Conservation (phyloP, 2,797 vertebrate species). For the Leptodactylus fallax region DNA sequence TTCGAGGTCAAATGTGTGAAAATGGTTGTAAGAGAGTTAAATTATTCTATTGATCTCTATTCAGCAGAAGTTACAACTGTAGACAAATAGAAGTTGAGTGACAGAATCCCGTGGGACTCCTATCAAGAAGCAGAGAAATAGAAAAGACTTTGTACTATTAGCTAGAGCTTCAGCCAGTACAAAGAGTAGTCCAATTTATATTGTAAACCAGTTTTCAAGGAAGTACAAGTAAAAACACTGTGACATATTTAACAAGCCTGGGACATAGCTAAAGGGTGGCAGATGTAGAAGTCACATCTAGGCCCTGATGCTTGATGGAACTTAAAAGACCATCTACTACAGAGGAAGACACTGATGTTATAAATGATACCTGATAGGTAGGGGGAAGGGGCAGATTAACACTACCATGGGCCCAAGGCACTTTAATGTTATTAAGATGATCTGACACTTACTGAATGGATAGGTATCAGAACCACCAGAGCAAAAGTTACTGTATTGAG, state of each 20-base stretch:
- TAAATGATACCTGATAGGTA: background rate
- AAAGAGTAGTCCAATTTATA: background rate
- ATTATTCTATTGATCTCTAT: background rate
- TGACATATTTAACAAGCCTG: background rate
- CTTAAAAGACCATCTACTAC: background rate
- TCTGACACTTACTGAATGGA: too few species aligned
- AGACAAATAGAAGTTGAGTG: background rate
- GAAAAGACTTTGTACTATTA: background rate
- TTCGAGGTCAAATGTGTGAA: background rate
- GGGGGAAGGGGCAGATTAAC: rapidly evolving
- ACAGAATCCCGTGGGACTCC: background rate
- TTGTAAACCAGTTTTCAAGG: background rate
- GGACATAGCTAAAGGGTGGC: background rate
- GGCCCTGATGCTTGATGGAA: background rate
- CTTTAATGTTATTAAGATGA: too few species aligned
- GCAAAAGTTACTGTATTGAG: too few species aligned
- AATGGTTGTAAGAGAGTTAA: too few species aligned
- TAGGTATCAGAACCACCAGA: too few species aligned
- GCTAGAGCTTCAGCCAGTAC: background rate
- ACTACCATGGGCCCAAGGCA: too few species aligned
- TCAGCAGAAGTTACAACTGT: background rate
- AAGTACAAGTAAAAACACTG: background rate
- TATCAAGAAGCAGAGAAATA: background rate
- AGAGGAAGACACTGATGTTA: background rate
- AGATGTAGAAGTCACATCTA: background rate